These are phyloP conservation scores for Lynx canadensis DNA, from an alignment of 2,113 vertebrate genomes.

Conservation along the genomic window DNA sequence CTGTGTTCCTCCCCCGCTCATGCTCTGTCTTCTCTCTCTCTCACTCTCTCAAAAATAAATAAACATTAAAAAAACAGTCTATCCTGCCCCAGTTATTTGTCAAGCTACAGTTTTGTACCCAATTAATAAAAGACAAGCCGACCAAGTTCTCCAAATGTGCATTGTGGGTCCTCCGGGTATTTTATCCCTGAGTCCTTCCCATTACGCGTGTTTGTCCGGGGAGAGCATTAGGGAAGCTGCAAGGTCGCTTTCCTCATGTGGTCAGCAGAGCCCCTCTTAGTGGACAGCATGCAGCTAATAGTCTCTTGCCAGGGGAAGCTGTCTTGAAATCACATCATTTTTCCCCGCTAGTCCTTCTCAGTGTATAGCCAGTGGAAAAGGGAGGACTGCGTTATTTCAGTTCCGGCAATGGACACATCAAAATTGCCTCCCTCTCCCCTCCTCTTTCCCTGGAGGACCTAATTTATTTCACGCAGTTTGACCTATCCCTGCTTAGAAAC, in stretches of 20 bases:
- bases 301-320: background rate
- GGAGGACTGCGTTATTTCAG: conserved; percentile 73
- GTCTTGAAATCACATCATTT: conserved; percentile 60
- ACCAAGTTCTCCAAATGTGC: background rate
- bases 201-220: background rate
- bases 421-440: background rate
- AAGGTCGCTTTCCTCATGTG: accelerated
- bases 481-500: conserved; percentile 72
- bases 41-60: too few species aligned
- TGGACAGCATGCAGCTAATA: background rate
- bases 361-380: background rate
- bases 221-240: background rate
- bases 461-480: conserved; percentile 81
- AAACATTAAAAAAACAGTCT: background rate
- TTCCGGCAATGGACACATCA: conserved; percentile 72
- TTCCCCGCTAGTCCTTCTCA: background rate
- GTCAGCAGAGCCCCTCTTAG: background rate
- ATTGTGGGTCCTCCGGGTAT: background rate
- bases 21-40: too few species aligned
- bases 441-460: conserved; percentile 61
- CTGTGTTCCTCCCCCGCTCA: too few species aligned
- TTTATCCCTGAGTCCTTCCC: background rate
- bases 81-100: background rate
- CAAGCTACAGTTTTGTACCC: background rate
- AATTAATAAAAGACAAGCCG: background rate